Conservation (phyloP, 2,113 vertebrate genomes). For the Platycercus adscitus region DNA sequence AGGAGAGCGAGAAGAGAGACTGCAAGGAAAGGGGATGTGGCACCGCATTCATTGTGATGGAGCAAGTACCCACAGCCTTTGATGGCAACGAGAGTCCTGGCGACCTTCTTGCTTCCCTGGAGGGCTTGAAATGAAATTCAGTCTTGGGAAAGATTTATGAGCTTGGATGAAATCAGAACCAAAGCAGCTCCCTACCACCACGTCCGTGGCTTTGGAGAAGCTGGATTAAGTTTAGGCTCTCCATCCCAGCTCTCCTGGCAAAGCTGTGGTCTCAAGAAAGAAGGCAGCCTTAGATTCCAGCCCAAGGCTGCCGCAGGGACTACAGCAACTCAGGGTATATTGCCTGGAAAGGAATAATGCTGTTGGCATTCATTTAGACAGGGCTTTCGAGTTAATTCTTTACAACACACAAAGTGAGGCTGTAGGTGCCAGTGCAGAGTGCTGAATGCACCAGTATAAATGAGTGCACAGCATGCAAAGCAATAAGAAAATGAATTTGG, state of each 20-base stretch:
- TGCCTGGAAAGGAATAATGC: background rate
- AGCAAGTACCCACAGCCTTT: background rate
- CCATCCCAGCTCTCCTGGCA: background rate
- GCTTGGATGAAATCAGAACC: background rate
- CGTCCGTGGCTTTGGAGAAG: background rate
- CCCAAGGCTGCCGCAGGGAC: background rate
- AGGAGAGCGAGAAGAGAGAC: background rate
- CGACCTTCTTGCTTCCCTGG: background rate
- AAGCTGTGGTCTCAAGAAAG: background rate
- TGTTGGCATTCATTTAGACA: background rate
- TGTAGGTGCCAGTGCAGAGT: background rate
- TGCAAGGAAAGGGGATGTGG: background rate
- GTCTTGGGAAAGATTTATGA: background rate
- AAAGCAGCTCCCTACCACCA: background rate
- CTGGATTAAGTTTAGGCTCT: background rate
- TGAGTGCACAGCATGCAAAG: too few relatives aligned
- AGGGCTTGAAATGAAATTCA: background rate
- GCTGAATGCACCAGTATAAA: background rate
- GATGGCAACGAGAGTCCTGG: background rate
- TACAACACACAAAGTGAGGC: background rate
- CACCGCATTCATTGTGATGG: background rate
- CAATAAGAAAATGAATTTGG: background rate
- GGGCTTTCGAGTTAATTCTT: background rate
- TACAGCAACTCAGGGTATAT: background rate
- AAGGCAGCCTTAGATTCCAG: background rate